Evolutionary conservation across 2,797 vertebrate genomes (phyloP), one percentile per base, ranked within the genome.

Genomic region (Fratercula arctica): DNA sequence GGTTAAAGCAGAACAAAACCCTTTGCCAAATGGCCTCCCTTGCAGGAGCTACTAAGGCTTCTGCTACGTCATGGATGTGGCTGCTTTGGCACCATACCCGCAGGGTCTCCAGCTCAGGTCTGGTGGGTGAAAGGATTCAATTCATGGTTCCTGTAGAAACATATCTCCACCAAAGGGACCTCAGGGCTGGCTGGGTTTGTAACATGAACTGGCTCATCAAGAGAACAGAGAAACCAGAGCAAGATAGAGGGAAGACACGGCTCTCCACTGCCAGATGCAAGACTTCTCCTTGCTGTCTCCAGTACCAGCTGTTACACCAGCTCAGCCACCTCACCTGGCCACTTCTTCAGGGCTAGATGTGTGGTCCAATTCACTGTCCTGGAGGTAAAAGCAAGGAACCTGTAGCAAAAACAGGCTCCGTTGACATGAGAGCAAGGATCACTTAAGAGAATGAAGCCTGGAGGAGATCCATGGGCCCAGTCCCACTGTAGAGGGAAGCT

Each of bases 241-340:
- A n/a, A 13, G n/a, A 26, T 46, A 23, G 54, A 35, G 25, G 29
- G 39, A n/a, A 73, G 28, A 28, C 0, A 0, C 11, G 16, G 10
- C 4, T 28, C 37, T n/a, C 53, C 1, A 2, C 37, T 1, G 2
- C 29, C 2, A 1, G 45, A 35, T 1, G 3, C 3, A 2, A 6
- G 19, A 63, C 33, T 74, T 66, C 13, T 46, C 24, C 43, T 39
- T 51, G 48, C 37, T 33, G 1, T n/a, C 29, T 73, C 51, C 16
- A 26, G 8, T 24, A 33, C 24, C 23, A 37, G 60, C 35, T 57
- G 26, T 39, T 59, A 28, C 29, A 25, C 15, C n/a, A 68, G 39
- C 45, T 57, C 37, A 57, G 16, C 64, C 16, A 16, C 37, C 23
- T 61, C n/a, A 48, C 16, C 20, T 24, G 45, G 39, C 8, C 0